These are phyloP conservation scores for Taurulus bubalis DNA, from an alignment of 2,113 vertebrate species.

Conservation along the genomic window DNA sequence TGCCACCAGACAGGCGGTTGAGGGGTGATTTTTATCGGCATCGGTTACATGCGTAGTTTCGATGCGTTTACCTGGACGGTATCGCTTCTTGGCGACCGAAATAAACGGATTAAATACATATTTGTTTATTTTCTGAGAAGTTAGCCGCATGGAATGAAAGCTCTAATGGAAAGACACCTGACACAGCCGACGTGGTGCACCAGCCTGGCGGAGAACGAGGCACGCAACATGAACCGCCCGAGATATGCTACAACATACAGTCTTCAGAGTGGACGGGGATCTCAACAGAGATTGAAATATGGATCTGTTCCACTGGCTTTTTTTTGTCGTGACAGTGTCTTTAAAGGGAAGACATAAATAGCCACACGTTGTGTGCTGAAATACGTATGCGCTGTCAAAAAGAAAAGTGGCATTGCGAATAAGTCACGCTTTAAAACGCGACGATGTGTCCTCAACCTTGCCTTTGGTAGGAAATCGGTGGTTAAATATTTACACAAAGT, in stretches of 20 bases:
- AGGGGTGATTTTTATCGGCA: constrained; percentile 8
- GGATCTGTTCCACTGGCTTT: background rate
- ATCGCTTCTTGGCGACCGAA: background rate
- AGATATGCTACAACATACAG: background rate
- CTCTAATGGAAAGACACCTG: constrained; percentile 67
- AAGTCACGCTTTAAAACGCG: background rate
- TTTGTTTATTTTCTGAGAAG: background rate
- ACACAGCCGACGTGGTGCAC: constrained; percentile 42
- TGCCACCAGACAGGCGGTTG: constrained; percentile 19
- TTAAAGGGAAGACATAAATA: background rate
- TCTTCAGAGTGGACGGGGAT: constrained; percentile 23
- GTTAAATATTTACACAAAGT: constrained; percentile 79
- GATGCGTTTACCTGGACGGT: background rate
- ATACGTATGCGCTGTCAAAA: background rate
- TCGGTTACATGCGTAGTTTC: constrained; percentile 40
- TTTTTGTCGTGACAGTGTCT: background rate
- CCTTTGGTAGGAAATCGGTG: constrained; percentile 43
- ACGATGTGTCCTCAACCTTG: constrained; percentile 17
- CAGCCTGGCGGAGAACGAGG: constrained; percentile 39
- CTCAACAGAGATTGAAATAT: background rate
- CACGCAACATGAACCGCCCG: constrained; percentile 42
- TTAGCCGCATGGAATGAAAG: background rate
- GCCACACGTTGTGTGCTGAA: background rate
- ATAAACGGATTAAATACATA: background rate
- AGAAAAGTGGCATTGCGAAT: background rate